phyloP scores from a whole-genome alignment of 2,797 vertebrate genomes.

The Nothura maculosa region DNA sequence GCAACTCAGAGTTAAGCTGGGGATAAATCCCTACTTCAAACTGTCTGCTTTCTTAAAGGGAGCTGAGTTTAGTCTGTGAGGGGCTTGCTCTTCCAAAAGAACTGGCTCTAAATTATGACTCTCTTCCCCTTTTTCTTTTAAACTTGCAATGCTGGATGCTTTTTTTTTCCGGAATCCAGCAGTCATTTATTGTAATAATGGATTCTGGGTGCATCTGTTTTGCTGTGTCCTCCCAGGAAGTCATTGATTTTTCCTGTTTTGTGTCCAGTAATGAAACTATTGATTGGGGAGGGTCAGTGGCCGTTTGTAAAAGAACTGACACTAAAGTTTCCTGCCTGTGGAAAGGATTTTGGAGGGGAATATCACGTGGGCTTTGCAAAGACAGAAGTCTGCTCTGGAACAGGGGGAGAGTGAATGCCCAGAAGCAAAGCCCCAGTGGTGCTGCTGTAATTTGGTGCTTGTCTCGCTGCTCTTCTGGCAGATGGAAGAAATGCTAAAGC shows the following conservation, averaged over 20 bases:
- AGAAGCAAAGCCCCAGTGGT: not conserved
- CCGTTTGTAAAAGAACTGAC: conserved; percentile 63
- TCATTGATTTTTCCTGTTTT: conserved; percentile 49
- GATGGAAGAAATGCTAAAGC: not conserved
- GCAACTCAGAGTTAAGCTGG: conserved; percentile 59
- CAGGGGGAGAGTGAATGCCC: not conserved
- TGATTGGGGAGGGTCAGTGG: conserved; percentile 63
- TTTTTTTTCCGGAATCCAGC: not conserved
- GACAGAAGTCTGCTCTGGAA: not conserved
- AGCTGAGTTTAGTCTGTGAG: conserved; percentile 32
- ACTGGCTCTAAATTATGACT: not conserved
- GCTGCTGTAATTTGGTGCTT: too few relatives aligned
- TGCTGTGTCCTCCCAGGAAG: conserved; percentile 46
- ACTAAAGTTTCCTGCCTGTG: not conserved
- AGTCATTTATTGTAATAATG: conserved; percentile 45
- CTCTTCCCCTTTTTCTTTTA: not conserved
- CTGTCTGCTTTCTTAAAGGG: conserved; percentile 73
- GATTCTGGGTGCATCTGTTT: conserved; percentile 19
- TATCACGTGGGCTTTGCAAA: not conserved
- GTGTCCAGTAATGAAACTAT: conserved; percentile 77
- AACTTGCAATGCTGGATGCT: not conserved
- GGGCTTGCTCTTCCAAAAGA: not conserved
- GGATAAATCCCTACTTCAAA: conserved; percentile 81
- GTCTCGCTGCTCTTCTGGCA: not conserved
- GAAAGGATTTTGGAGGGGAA: not conserved